Percentiles rank a stretch among this genome's conserved stretches.
Evolutionary conservation across 1,140 invertebrate species (phyloP).

Genomic region (Megathymus violae): DNA sequence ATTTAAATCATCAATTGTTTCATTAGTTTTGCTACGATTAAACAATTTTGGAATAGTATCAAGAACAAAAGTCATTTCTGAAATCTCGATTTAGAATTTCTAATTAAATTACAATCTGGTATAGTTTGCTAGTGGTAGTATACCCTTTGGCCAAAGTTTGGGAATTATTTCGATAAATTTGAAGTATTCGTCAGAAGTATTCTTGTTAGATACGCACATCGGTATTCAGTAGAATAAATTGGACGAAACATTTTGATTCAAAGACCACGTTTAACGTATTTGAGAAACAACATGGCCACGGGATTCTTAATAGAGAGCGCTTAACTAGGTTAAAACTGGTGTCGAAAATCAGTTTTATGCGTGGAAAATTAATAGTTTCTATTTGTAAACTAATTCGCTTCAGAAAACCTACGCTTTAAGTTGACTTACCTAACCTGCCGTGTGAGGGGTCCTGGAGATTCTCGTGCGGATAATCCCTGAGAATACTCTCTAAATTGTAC

Average conservation of each 20-base stretch:
- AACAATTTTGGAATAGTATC: slow-evolving; percentile 26
- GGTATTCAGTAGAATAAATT: slow-evolving; percentile 28
- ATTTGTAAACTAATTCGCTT: too few species aligned
- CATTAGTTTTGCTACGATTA: slow-evolving; percentile 13
- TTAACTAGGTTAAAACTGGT: too few species aligned
- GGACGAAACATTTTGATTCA: slow-evolving; percentile 19
- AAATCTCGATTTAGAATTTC: slow-evolving; percentile 52
- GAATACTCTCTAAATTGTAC: too few species aligned
- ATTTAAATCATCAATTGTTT: slow-evolving; percentile 29
- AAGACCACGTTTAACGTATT: slow-evolving; percentile 20
- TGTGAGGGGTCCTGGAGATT: too few species aligned
- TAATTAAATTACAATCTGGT: slow-evolving; percentile 58
- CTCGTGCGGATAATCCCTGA: too few species aligned
- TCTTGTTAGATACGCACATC: slow-evolving; percentile 21
- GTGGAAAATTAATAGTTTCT: too few species aligned
- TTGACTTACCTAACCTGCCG: too few species aligned
- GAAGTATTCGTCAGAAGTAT: slow-evolving; percentile 43
- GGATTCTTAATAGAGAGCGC: slow-evolving; percentile 20
- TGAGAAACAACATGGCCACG: slow-evolving; percentile 19
- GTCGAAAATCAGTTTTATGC: too few species aligned
- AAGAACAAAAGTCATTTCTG: slow-evolving; percentile 54
- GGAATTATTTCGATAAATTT: slow-evolving; percentile 54
- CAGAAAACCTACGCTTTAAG: too few species aligned
- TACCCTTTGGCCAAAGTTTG: slow-evolving; percentile 52
- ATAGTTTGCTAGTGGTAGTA: slow-evolving; percentile 47